Base-by-base conservation (phyloP, 2,888 invertebrate species). In the Orgyia antiqua region DNA sequence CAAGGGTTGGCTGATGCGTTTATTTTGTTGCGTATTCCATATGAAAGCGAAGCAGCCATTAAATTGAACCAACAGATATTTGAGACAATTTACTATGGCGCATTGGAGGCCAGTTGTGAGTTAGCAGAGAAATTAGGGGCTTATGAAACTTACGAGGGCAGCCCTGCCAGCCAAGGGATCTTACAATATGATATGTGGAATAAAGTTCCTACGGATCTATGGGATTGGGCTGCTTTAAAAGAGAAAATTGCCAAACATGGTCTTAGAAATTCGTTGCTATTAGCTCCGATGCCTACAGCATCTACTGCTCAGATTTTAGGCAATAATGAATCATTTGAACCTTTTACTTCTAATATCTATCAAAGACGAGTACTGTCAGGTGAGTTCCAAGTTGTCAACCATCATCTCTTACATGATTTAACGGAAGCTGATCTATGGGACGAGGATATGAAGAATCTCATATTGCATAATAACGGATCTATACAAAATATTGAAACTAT, bases 231-330 rank as follows among this genome's bases (percentile, higher is more conserved):
- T 1, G 80, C 65, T 4, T 84, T 99, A 10, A 96, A 96, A 73
- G 88, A 86, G 27, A 94, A 93, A 67, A 98, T 99, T 51, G 91
- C 93, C 0, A 88, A 93, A 77, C 89, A 95, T 76, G 99, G 99
- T 6, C 87, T 99, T 0, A 88, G 99, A 33, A 99, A 99, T 83
- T 98, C 98, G 2, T 86, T 98, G 13, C 84, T 99, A 10, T 53
- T 99, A 42, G 98, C 99, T 0, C 98, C 98, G 0, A 99, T 99
- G 99, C 99, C 99, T 0, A 99, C 99, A 3, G 98, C 99, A 5
- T 98, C 98, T 1, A 99, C 99, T 0, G 99, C 99, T 2, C 99
- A 99, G 82, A 99, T 99, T 63, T 89, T 99, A 24, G 99, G 99
- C 10, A 99, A 99, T 69, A 99, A 99, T 70, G 99, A 99, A 75